Percentiles rank a stretch among this genome's conserved stretches.
Evolutionary conservation across 2,888 invertebrate genomes (phyloP).

Genomic region (Heliconius hortense): DNA sequence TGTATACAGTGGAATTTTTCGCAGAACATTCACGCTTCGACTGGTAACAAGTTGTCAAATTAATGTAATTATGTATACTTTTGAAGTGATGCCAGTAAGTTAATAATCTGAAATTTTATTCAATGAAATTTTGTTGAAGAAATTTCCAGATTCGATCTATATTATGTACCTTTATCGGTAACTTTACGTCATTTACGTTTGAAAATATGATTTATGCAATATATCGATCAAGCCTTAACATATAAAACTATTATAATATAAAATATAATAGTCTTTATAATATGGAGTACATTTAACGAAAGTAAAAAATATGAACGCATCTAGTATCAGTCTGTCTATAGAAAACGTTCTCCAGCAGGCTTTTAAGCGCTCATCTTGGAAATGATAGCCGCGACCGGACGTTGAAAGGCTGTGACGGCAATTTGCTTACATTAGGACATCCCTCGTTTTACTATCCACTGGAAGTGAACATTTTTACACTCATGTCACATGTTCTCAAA

Average conservation of each 20-base stretch:
- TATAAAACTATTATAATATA: not conserved
- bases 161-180: not conserved
- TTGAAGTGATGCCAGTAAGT: constrained; percentile 33
- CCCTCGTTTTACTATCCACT: constrained; percentile 58
- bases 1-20: constrained; percentile 40
- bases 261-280: not conserved
- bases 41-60: constrained; percentile 42
- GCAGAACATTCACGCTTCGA: constrained; percentile 35
- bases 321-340: constrained; percentile 70
- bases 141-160: not conserved
- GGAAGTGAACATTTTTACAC: constrained; percentile 35
- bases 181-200: not conserved
- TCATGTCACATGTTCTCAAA: constrained; percentile 40
- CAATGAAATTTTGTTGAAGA: not conserved
- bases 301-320: constrained; percentile 70
- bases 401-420: constrained; percentile 79
- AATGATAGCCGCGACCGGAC: constrained; percentile 79
- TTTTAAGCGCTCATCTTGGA: constrained; percentile 82
- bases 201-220: too few species aligned
- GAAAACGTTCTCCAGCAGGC: constrained; percentile 78
- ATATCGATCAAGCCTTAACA: not conserved
- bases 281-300: constrained; percentile 40
- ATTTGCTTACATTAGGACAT: constrained; percentile 81
- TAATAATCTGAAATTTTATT: constrained; percentile 29
- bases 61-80: constrained; percentile 42